A percentile compares a stretch with the other conserved stretches of the same genome.
Conservation (phyloP, 2,888 invertebrate species). For the Abrostola triplasia region DNA sequence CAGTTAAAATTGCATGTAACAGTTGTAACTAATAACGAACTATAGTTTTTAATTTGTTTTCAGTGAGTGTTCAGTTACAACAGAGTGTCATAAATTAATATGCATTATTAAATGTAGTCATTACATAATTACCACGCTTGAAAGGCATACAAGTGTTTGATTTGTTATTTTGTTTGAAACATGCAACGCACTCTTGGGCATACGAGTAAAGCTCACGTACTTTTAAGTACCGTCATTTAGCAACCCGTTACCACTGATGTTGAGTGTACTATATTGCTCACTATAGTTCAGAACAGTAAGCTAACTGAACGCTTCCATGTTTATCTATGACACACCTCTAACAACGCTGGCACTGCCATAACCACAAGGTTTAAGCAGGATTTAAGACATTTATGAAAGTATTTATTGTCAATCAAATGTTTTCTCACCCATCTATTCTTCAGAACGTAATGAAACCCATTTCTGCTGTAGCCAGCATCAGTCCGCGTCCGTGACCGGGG, state of each 20-base stretch:
- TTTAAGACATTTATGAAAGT: neutral
- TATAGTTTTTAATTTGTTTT: conserved; percentile 4
- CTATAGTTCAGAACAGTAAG: too few species aligned
- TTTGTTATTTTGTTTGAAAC: conserved; percentile 9
- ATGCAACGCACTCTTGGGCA: neutral
- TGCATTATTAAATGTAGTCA: neutral
- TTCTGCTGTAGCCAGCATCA: conserved; percentile 70
- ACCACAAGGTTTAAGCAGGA: neutral
- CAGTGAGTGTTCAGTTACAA: neutral
- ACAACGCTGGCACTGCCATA: too few species aligned
- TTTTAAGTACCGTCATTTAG: too few species aligned
- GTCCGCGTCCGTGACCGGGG: conserved; percentile 93
- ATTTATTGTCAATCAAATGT: neutral
- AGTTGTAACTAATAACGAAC: conserved; percentile 1
- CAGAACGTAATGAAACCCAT: neutral
- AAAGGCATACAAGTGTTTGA: conserved; percentile 1
- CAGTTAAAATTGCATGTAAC: neutral
- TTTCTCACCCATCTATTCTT: neutral
- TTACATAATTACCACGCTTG: conserved; percentile 10
- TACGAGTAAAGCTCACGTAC: too few species aligned
- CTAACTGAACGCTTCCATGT: too few species aligned
- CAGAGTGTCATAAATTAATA: neutral
- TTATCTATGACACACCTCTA: too few species aligned
- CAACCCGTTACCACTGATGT: too few species aligned
- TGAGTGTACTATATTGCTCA: too few species aligned